phyloP scores from a whole-genome alignment of 2,797 vertebrate genomes.

The Enteromius anoplus region DNA sequence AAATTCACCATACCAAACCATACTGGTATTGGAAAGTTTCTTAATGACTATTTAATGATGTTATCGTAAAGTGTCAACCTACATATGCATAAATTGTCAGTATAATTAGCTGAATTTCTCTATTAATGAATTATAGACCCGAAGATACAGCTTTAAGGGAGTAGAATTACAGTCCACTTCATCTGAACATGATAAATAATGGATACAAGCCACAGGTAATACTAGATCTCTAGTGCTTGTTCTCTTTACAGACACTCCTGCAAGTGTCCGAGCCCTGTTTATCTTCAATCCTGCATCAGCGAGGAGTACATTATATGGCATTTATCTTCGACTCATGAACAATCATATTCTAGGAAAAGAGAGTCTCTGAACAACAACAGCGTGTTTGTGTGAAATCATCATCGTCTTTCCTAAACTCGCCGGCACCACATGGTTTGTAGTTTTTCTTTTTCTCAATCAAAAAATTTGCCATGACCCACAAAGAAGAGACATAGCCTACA shows the following conservation, averaged over 20 bases:
- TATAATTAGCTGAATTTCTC: neutral
- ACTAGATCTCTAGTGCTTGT: constrained; percentile 23
- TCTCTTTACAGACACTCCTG: neutral
- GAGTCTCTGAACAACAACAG: neutral
- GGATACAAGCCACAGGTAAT: constrained; percentile 33
- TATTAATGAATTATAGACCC: neutral
- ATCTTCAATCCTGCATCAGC: neutral
- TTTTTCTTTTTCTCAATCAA: neutral
- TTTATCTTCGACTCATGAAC: neutral
- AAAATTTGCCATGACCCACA: neutral
- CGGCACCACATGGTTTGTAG: neutral
- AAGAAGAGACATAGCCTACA: neutral
- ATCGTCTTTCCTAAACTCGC: neutral
- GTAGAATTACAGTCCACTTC: constrained; percentile 39
- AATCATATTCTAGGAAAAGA: neutral
- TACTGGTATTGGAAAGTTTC: neutral
- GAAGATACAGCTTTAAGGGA: constrained; percentile 2
- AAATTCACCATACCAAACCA: neutral
- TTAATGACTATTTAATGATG: neutral
- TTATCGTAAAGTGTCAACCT: neutral
- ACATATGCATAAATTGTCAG: neutral
- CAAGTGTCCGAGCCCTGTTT: neutral
- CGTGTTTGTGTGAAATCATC: neutral
- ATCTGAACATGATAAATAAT: constrained; percentile 29
- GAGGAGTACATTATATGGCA: neutral